A percentile compares a stretch with the other conserved stretches of the same genome.
Conservation (phyloP, 2,888 invertebrate species). For the Danaus chrysippus region DNA sequence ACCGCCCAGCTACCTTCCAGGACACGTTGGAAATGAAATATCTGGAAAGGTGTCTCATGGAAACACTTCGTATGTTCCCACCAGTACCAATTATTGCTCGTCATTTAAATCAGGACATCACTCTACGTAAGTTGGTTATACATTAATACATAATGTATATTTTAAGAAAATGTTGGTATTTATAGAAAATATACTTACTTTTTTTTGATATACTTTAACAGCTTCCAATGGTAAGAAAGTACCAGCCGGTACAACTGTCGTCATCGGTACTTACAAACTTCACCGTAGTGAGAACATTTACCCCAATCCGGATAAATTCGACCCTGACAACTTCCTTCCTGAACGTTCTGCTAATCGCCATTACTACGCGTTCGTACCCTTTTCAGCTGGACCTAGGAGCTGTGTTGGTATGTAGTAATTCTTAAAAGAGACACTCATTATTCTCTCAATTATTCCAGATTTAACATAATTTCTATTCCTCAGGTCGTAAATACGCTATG, state of each 20-base stretch:
- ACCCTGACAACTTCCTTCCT: constrained; percentile 92
- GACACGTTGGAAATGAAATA: constrained; percentile 93
- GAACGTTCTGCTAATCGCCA: constrained; percentile 88
- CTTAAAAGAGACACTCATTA: not conserved
- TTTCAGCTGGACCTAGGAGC: constrained; percentile 90
- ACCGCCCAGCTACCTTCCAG: constrained; percentile 87
- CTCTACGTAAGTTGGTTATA: constrained; percentile 77
- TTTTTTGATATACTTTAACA: constrained; percentile 34
- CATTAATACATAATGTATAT: not conserved
- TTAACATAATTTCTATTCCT: constrained; percentile 29
- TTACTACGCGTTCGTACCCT: constrained; percentile 89
- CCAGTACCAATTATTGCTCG: constrained; percentile 89
- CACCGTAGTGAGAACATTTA: constrained; percentile 86
- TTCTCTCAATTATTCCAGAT: not conserved
- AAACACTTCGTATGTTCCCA: constrained; percentile 88
- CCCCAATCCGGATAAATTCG: constrained; percentile 86
- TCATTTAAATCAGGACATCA: constrained; percentile 84
- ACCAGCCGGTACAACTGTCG: constrained; percentile 84
- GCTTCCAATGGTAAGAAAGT: constrained; percentile 82
- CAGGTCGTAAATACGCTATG: constrained; percentile 90
- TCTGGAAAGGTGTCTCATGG: constrained; percentile 88
- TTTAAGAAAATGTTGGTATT: not conserved
- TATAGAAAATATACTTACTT: not conserved
- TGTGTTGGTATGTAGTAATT: constrained; percentile 81
- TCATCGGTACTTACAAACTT: constrained; percentile 82